Conservation (phyloP, 1,140 invertebrate genomes). For the Diorhabda carinulata region DNA sequence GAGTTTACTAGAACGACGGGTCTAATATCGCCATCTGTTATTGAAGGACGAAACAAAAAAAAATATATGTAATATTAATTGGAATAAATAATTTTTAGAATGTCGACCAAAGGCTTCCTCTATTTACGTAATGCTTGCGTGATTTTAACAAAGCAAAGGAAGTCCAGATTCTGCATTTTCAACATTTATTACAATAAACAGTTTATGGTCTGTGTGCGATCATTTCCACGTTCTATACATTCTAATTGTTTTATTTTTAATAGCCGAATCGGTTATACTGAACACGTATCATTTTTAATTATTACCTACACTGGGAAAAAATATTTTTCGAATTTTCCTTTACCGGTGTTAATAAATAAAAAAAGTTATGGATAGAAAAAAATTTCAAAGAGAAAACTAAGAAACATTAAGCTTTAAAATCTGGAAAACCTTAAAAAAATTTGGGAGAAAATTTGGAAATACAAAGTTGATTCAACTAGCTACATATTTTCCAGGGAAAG, state of each 20-base stretch:
- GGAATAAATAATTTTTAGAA: conserved; percentile 10
- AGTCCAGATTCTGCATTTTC: conserved; percentile 26
- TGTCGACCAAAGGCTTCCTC: conserved; percentile 23
- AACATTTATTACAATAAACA: conserved; percentile 24
- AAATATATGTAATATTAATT: neutral
- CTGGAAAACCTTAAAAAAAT: too few species aligned
- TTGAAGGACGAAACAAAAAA: too few species aligned
- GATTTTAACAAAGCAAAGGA: conserved; percentile 28
- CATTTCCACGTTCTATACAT: conserved; percentile 18
- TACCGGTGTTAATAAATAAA: too few species aligned
- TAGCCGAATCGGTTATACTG: neutral
- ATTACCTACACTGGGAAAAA: neutral
- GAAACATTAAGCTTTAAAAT: too few species aligned
- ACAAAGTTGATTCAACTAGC: too few species aligned
- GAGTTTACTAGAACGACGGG: too few species aligned
- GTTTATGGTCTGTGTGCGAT: conserved; percentile 9
- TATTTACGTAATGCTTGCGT: conserved; percentile 30
- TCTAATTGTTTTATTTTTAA: conserved; percentile 20
- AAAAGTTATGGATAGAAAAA: too few species aligned
- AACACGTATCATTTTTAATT: neutral
- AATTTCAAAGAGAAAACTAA: too few species aligned
- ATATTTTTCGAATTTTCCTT: too few species aligned
- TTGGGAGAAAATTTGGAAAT: too few species aligned
- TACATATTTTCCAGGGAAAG: too few species aligned
- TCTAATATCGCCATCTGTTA: too few species aligned